phyloP scores from a whole-genome alignment of 2,797 vertebrate genomes.

The Pygocentrus nattereri region DNA sequence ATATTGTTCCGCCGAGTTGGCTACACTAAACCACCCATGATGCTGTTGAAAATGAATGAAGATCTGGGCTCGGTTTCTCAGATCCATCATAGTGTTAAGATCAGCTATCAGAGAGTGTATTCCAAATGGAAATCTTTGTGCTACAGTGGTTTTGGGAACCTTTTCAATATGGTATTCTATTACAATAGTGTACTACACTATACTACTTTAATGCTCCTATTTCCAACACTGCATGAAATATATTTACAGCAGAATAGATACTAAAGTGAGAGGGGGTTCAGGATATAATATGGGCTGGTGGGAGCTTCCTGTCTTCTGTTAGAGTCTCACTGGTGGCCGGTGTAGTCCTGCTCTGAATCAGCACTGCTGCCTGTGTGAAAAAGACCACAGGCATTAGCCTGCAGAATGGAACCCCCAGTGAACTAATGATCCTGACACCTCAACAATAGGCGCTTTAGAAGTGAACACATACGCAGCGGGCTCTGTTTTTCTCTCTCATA shows the following conservation, averaged over 20 bases:
- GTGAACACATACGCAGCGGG: constrained; percentile 74
- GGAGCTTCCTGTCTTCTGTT: constrained; percentile 47
- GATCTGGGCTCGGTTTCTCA: constrained; percentile 1
- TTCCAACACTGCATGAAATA: background rate
- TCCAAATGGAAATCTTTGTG: background rate
- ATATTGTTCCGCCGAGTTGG: constrained; percentile 14
- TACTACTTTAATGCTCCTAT: background rate
- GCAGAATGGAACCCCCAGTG: constrained; percentile 82
- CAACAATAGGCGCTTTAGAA: constrained; percentile 83
- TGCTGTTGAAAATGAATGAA: constrained; percentile 31
- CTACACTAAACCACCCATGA: constrained; percentile 30
- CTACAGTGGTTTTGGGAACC: background rate
- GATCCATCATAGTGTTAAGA: constrained; percentile 14
- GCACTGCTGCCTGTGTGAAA: constrained; percentile 79
- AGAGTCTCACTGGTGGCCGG: constrained; percentile 62
- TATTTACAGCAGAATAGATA: background rate
- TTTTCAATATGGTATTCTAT: background rate
- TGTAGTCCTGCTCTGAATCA: constrained; percentile 73
- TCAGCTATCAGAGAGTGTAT: background rate
- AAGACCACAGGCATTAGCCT: constrained; percentile 84
- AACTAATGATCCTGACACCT: constrained; percentile 88
- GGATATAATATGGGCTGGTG: constrained; percentile 2
- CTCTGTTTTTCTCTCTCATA: constrained; percentile 86
- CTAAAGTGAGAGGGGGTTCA: background rate
- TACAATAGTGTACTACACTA: background rate